Base-by-base conservation (phyloP, 1,140 invertebrate species). In the Sinonovacula constricta region DNA sequence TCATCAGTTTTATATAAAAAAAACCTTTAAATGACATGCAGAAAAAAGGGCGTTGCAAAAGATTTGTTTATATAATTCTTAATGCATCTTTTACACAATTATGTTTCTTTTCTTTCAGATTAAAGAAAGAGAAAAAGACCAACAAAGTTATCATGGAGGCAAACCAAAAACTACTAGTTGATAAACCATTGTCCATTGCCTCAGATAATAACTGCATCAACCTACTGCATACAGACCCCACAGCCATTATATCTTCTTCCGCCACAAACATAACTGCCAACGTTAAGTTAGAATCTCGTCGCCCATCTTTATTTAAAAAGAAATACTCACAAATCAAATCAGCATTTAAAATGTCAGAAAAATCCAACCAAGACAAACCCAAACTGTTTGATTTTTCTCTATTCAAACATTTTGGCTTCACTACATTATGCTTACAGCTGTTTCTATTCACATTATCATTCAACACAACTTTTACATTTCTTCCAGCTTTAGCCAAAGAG, bases 391-490 rank as follows among this genome's bases (percentile, higher is more conserved):
- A 87, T 15, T 71, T 85, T 24, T 74, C 79, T 5, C 67, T 89
- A 3, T 66, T 89, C 59, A 86, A 75, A 72, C 81, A 86, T 79
- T 76, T 80, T 3, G 60, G 83, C 14, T 89, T 87, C 79, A 54
- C 83, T 15, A 71, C 84, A 28, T 85, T 81, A 45, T 86, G 86
- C 76, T n/a, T 85, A 7, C 83, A 84, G 22, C 84, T 88, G 26
- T 75, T 84, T 53, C 39, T 88, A n/a, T 86, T 86, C 54, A 84
- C 86, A 0, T 34, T 84, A n/a, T 80, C 86, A 0, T 87, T 85
- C 31, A 83, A 87, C 31, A 74, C 83, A 0, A 81, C 83, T 22
- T 84, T 86, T 70, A 84, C 85, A 15, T 89, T 89, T 74, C 70
- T 89, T 22, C 86, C 87, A 18, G 84, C 87, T 0, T 79, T 85